Conservation (phyloP, 2,113 vertebrate genomes). For the Hippocampus abdominalis region DNA sequence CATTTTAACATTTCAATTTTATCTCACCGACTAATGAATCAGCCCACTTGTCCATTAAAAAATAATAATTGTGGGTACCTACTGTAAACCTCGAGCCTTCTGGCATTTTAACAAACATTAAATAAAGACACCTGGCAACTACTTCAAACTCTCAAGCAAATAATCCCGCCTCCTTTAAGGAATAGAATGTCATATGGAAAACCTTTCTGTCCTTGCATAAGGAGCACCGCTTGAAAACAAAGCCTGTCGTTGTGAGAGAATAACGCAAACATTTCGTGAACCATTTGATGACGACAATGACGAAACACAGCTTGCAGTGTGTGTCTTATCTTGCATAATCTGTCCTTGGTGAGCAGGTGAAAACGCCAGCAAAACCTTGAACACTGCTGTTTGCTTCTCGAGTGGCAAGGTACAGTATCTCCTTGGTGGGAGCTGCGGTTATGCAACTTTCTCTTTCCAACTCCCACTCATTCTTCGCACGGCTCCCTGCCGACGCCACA, state of each 20-base stretch:
- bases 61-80: too few relatives aligned
- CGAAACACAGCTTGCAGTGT: not conserved
- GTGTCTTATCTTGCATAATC: conserved; percentile 19
- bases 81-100: too few relatives aligned
- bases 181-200: not conserved
- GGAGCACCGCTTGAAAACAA: not conserved
- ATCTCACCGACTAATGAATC: too few relatives aligned
- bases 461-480: conserved; percentile 32
- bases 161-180: not conserved
- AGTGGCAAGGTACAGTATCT: conserved; percentile 20
- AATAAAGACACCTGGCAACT: too few relatives aligned
- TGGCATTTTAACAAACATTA: too few relatives aligned
- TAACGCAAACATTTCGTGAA: conserved; percentile 8
- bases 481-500: conserved; percentile 29
- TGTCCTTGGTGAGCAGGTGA: conserved; percentile 6
- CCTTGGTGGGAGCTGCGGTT: conserved; percentile 44
- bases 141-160: not conserved
- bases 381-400: conserved; percentile 30
- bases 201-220: not conserved
- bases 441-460: conserved; percentile 36
- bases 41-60: too few relatives aligned
- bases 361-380: conserved; percentile 39
- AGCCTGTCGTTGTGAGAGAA: not conserved
- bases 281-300: conserved; percentile 11
- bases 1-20: too few relatives aligned